Evolutionary conservation across 2,888 invertebrate species (phyloP).

Genomic region (Plebejus melissa): DNA sequence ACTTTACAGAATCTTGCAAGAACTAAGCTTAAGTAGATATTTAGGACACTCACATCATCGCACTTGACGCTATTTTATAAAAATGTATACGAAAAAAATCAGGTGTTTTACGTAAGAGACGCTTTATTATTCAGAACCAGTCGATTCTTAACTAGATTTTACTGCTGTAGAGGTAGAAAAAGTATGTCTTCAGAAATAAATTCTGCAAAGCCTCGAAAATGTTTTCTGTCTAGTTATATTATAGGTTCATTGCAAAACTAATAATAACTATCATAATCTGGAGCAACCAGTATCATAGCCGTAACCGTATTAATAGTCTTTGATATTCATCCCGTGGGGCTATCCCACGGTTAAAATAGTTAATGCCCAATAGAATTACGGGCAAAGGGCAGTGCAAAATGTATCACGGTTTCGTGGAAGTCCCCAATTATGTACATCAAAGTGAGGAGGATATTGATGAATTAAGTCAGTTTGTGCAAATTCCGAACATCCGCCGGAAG

Average conservation of each 20-base stretch:
- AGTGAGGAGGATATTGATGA: constrained; percentile 44
- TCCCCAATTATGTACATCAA: constrained; percentile 42
- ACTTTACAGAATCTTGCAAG: no score
- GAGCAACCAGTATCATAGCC: not conserved
- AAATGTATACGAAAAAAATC: no score
- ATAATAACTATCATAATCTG: not conserved
- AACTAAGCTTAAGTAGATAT: no score
- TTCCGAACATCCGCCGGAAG: constrained; percentile 62
- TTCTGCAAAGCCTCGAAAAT: not conserved
- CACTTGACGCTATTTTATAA: no score
- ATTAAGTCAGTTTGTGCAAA: constrained; percentile 63
- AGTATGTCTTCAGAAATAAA: no score
- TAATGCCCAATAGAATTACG: constrained; percentile 26
- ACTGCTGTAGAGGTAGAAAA: no score
- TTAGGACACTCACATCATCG: no score
- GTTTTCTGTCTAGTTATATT: not conserved
- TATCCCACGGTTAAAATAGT: constrained; percentile 15
- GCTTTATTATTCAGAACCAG: no score
- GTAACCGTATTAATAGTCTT: not conserved
- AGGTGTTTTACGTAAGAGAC: no score
- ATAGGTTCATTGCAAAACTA: not conserved
- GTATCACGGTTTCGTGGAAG: constrained; percentile 33
- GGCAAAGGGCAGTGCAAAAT: constrained; percentile 32
- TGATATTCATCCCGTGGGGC: not conserved
- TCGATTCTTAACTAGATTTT: no score